Conservation (phyloP, 2,888 invertebrate species). For the Imbricaverruca yamaguchii region DNA sequence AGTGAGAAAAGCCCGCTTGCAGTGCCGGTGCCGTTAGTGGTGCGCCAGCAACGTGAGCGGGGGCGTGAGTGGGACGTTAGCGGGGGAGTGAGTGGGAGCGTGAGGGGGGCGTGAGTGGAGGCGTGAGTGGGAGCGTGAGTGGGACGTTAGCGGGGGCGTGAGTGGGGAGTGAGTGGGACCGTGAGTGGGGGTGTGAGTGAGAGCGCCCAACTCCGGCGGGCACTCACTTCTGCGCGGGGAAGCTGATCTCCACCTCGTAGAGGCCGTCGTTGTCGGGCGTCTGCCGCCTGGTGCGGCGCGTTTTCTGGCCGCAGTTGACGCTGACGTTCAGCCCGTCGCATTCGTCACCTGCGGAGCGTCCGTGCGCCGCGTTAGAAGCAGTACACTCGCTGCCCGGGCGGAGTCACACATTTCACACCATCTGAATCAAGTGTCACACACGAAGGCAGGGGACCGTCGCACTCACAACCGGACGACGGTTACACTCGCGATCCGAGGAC, state of each 20-base stretch:
- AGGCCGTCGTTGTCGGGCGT: slow-evolving; percentile 45
- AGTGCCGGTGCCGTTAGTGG: too few relatives aligned
- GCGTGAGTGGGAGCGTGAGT: background rate
- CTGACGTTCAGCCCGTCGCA: slow-evolving; percentile 85
- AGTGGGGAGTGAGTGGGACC: background rate
- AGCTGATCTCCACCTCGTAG: slow-evolving; percentile 82
- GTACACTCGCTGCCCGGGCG: too few relatives aligned
- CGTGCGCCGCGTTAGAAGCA: too few relatives aligned
- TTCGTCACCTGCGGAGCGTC: slow-evolving; percentile 29
- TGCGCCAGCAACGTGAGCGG: too few relatives aligned
- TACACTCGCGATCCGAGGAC: too few relatives aligned
- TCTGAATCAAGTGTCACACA: too few relatives aligned
- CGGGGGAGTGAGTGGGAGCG: background rate
- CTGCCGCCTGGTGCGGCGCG: slow-evolving; percentile 24
- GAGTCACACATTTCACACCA: too few relatives aligned
- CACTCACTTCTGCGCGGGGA: slow-evolving; percentile 83
- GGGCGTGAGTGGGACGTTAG: too few relatives aligned
- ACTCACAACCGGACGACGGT: too few relatives aligned
- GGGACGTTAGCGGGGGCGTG: too few relatives aligned
- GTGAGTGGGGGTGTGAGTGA: background rate
- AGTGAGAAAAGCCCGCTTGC: too few relatives aligned
- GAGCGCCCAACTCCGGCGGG: slow-evolving; percentile 18
- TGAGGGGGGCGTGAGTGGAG: background rate
- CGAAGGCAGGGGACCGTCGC: too few relatives aligned
- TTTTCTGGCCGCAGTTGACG: slow-evolving; percentile 65